Evolutionary conservation across 2,888 invertebrate species (phyloP).

Genomic region (Antheraea assamensis): DNA sequence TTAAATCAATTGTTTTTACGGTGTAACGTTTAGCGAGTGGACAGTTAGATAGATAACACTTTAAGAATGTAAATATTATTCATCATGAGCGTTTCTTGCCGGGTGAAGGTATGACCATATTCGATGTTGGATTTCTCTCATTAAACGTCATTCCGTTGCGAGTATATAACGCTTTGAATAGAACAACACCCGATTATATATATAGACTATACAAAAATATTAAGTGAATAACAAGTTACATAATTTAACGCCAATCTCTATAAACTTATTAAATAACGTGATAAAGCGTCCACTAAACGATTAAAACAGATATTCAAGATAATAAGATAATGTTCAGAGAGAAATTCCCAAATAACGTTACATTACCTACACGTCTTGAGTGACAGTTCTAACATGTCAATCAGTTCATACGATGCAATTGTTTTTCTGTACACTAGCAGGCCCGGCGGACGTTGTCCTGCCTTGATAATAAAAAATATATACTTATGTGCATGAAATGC

Average conservation of each 20-base stretch:
- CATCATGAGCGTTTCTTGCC: background rate
- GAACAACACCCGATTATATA: background rate
- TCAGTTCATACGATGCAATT: background rate
- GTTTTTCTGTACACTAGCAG: too few relatives aligned
- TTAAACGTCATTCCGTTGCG: background rate
- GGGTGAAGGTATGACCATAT: background rate
- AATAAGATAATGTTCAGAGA: too few relatives aligned
- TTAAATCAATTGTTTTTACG: slow-evolving; percentile 33
- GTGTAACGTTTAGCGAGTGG: background rate
- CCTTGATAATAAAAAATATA: too few relatives aligned
- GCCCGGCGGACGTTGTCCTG: too few relatives aligned
- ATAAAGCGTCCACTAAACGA: too few relatives aligned
- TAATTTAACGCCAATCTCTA: background rate
- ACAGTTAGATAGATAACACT: background rate
- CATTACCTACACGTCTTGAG: background rate
- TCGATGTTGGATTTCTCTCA: background rate
- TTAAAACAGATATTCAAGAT: too few relatives aligned
- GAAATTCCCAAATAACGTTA: background rate
- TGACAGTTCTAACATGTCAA: background rate
- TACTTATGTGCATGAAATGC: too few relatives aligned
- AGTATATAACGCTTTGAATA: background rate
- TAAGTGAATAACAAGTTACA: background rate
- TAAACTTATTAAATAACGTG: too few relatives aligned
- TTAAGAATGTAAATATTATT: background rate
- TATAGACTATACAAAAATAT: background rate